Evolutionary conservation across 2,113 vertebrate species (phyloP), one percentile per base, ranked within the genome.

Genomic region (Abramis brama): DNA sequence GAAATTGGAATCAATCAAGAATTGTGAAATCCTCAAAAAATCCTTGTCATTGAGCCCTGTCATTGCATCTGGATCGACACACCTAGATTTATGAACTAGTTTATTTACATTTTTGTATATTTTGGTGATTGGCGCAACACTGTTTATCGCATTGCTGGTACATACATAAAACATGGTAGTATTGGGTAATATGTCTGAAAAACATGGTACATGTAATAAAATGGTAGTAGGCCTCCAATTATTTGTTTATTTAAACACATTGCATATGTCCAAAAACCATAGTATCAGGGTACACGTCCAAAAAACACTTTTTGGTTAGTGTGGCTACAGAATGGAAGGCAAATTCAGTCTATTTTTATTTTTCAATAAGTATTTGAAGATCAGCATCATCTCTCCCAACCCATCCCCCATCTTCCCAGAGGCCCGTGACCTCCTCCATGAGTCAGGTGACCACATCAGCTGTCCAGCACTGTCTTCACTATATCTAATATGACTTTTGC

Each of bases 371-470:
- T 27, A 77, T 77, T 43, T 71, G 27, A 73, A 73, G 81, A 57
- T 73, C 23, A 57, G 64, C 45, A 68, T 82, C 60, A 13, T 60
- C 36, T 59, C 23, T 33, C 52, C 25, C 27, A 33, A 36, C 47
- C 19, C 71, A 9, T 55, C 68, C 66, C 71, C 62, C 75, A 64
- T 25, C 25, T 45, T 19, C 7, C 39, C 27, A 27, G 43, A 36
- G 47, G 27, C 62, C 47, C 55, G 30, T 71, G 81, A 36, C 74
- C 55, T 33, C 10, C 33, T 60, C 6, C 85, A 21, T n/a, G 1
- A 39, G 39, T 82, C 90, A 89, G 85, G 57, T 90, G 89, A 91
- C 71, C 77, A 75, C 75, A 87, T 88, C 87, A 73, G 68, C 86
- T 78, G 76, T 27, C 33, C 47, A 15, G 5, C 66, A 71, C 47